A percentile compares a stretch with the other conserved stretches of the same genome.
Evolutionary conservation across 2,888 invertebrate genomes (phyloP).

Genomic region (Dinocampus coccinellae): DNA sequence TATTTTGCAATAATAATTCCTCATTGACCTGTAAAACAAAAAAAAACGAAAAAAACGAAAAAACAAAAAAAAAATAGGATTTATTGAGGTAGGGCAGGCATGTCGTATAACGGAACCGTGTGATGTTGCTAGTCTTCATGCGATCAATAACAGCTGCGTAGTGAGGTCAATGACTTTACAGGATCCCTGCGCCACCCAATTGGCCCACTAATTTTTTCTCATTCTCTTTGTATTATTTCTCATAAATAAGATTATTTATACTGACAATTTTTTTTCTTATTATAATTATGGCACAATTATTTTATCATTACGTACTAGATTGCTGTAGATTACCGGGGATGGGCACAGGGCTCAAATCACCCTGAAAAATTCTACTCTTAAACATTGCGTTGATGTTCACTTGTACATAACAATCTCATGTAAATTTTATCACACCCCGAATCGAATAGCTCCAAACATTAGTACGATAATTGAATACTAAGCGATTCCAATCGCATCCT

Average conservation of each 20-base stretch:
- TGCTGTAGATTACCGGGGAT: constrained; percentile 59
- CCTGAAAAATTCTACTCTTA: constrained; percentile 63
- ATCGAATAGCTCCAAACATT: neutral
- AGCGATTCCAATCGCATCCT: constrained; percentile 10
- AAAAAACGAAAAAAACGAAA: too few relatives aligned
- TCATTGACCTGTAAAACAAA: constrained; percentile 12
- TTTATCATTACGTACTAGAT: constrained; percentile 55
- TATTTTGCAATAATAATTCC: constrained; percentile 2
- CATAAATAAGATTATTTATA: neutral
- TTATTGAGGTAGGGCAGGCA: constrained; percentile 55
- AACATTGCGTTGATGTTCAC: constrained; percentile 55
- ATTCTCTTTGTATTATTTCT: neutral
- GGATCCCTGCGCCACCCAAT: constrained; percentile 42
- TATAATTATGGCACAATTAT: neutral
- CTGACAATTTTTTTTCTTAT: neutral
- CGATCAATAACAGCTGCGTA: constrained; percentile 69
- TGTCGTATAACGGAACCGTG: constrained; percentile 48
- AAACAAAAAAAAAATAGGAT: constrained; percentile 43
- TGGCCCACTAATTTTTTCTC: constrained; percentile 39
- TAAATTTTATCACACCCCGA: neutral
- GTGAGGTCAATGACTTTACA: constrained; percentile 61
- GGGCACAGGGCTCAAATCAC: constrained; percentile 59
- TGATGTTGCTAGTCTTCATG: constrained; percentile 61
- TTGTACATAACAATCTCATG: neutral
- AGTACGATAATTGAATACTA: neutral